Base-by-base conservation (phyloP, 2,113 vertebrate species). In the Garra rufa region DNA sequence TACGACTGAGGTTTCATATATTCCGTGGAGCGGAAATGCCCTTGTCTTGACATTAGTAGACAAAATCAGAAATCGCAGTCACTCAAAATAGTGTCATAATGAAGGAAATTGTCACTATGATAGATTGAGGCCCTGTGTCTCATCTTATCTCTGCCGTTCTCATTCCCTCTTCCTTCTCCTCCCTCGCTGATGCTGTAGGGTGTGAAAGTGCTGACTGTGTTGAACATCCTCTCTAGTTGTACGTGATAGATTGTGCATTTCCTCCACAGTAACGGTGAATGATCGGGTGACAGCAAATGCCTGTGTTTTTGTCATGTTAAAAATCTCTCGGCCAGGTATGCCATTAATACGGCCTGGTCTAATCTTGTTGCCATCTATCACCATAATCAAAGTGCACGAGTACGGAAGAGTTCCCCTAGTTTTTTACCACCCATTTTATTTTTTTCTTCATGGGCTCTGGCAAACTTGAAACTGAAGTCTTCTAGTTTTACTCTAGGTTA, bases 191-290 rank as follows among this genome's bases (percentile, higher is more conserved):
- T 28, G 38, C 65, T 43, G 63, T 55, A 71, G 73, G 50, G 81
- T 74, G 77, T 41, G 46, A 89, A 88, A 82, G 46, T 86, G 86
- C 87, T 90, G 85, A 88, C 80, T 52, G 9, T 43, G 48, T 34
- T 11, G n/a, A 76, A 59, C 74, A 10, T 74, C 59, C 3, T 46
- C 9, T 28, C 50, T 26, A 57, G 70, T 88, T 88, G 81, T 81
- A 57, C 17, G 9, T 48, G 13, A 82, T 13, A 81, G 65, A 77
- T 78, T 77, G 10, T 44, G 26, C 6, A 73, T 48, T 13, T 34
- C 44, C 38, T 80, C 44, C 81, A 57, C 41, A 10, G 71, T 85
- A 81, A 84, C 73, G 30, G 43, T 90, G 85, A 87, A 81, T 76
- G 83, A 89, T 80, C 17, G 19, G 26, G n/a, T 78, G 82, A 70